These are phyloP conservation scores for Poicephalus meyeri DNA, from an alignment of 2,113 vertebrate species.

Conservation along the genomic window DNA sequence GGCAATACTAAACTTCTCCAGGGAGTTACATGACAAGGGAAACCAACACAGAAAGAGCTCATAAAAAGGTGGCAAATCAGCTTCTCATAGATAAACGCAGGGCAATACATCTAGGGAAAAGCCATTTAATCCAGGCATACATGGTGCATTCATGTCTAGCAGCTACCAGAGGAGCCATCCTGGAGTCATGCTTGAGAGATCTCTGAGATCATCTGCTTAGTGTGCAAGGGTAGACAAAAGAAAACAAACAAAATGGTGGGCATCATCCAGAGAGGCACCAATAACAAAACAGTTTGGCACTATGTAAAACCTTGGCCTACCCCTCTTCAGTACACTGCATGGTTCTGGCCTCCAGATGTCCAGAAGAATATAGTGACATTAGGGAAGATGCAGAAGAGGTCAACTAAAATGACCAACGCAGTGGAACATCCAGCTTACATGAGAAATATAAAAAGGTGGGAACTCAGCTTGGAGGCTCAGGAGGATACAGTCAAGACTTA, in stretches of 20 bases:
- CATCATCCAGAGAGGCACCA: background rate
- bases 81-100: background rate
- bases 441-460: background rate
- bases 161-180: background rate
- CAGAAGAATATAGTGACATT: background rate
- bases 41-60: background rate
- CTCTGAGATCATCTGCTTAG: background rate
- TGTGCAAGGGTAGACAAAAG: background rate
- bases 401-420: background rate
- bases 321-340: background rate
- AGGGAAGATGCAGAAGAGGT: background rate
- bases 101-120: background rate
- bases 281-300: background rate
- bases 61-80: background rate
- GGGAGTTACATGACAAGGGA: background rate
- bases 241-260: background rate
- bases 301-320: background rate
- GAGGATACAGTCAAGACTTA: background rate
- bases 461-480: background rate
- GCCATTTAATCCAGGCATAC: background rate
- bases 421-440: background rate
- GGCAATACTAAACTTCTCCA: background rate
- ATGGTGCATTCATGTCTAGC: background rate
- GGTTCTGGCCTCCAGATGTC: background rate
- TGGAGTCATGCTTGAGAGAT: background rate